Conservation (phyloP, 2,113 vertebrate species). For the Brachypodius melanocephalos region DNA sequence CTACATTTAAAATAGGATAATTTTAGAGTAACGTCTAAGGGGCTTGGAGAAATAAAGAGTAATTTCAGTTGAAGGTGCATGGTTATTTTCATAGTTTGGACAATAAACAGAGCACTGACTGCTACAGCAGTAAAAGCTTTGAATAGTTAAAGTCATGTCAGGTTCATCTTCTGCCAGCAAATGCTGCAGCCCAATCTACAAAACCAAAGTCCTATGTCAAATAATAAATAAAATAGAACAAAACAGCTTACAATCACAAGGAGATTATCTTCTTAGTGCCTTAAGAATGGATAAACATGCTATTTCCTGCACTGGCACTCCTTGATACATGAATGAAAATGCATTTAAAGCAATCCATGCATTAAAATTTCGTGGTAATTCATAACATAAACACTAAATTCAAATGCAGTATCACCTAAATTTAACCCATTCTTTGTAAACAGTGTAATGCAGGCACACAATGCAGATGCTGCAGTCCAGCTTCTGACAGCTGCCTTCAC, state of each 20-base stretch:
- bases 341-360: background rate
- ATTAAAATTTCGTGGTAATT: background rate
- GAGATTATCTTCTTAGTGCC: conserved; percentile 51
- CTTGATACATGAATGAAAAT: background rate
- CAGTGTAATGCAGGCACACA: background rate
- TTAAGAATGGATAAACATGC: conserved; percentile 24
- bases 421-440: background rate
- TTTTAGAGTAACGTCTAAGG: background rate
- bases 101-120: background rate
- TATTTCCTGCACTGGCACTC: conserved; percentile 19
- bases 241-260: conserved; percentile 22
- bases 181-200: background rate
- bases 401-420: background rate
- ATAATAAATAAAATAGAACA: conserved; percentile 45
- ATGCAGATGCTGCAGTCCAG: background rate
- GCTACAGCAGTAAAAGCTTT: background rate
- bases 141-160: background rate
- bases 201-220: background rate
- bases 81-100: background rate
- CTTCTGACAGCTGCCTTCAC: background rate
- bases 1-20: background rate
- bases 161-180: background rate
- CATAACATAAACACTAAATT: background rate
- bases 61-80: background rate
- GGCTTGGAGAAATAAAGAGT: background rate